Percentiles rank a stretch among this genome's conserved stretches.
Conservation (phyloP, 2,113 vertebrate species). For the Phrynosoma platyrhinos region DNA sequence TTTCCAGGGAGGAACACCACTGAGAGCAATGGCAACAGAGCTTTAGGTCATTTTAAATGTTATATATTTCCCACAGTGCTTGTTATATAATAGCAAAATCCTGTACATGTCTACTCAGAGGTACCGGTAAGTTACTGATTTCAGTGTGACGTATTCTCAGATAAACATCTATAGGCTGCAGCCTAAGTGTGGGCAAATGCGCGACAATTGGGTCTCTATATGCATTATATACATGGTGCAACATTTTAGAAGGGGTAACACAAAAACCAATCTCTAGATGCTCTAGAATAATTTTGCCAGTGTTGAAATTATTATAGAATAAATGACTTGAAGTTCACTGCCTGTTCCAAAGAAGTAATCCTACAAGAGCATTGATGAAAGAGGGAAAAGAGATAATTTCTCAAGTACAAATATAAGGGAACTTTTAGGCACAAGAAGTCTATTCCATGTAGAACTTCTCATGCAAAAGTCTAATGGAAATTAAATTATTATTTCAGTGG, state of each 20-base stretch:
- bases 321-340: background rate
- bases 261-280: background rate
- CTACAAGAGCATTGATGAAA: background rate
- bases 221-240: background rate
- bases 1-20: background rate
- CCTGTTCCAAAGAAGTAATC: background rate
- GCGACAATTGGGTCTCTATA: background rate
- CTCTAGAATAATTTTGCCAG: background rate
- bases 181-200: background rate
- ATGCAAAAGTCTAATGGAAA: too few species aligned
- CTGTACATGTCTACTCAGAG: background rate
- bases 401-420: background rate
- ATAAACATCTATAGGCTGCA: background rate
- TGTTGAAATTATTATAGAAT: background rate
- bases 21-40: background rate
- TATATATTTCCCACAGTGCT: background rate
- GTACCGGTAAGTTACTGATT: background rate
- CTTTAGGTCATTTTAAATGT: background rate
- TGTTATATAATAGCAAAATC: background rate
- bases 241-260: background rate
- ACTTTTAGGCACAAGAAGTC: background rate
- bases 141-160: background rate
- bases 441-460: too few species aligned
- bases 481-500: too few species aligned
- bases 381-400: background rate